These are phyloP conservation scores for Agrilus cyanescens DNA, from an alignment of 2,888 invertebrate genomes.

Conservation along the genomic window DNA sequence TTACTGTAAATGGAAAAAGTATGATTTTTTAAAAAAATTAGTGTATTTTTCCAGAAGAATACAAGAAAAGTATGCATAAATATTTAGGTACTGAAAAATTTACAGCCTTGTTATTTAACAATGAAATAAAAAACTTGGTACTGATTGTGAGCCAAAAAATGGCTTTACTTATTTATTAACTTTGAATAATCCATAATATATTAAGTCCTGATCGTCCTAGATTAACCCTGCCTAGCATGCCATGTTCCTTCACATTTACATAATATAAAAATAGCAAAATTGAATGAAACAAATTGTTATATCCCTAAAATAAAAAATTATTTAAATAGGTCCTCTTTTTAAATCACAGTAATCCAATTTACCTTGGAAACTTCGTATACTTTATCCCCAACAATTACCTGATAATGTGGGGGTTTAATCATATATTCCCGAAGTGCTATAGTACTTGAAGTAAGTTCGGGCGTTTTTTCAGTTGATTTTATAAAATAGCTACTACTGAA, in stretches of 20 bases:
- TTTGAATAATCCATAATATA: constrained; percentile 66
- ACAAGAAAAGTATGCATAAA: too few relatives aligned
- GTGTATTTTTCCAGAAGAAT: too few relatives aligned
- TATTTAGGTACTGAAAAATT: too few relatives aligned
- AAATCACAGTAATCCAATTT: constrained; percentile 26
- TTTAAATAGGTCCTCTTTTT: not conserved
- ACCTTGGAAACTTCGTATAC: constrained; percentile 56
- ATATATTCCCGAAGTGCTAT: constrained; percentile 51
- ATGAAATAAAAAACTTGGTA: too few relatives aligned
- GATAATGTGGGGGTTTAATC: constrained; percentile 60
- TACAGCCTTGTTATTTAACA: too few relatives aligned
- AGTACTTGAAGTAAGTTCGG: constrained; percentile 36
- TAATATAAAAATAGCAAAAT: constrained; percentile 70
- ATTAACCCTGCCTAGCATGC: constrained; percentile 66
- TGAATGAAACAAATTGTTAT: constrained; percentile 81
- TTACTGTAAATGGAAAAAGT: too few relatives aligned
- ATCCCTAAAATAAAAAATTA: constrained; percentile 45
- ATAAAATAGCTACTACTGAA: constrained; percentile 45
- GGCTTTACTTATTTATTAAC: not conserved
- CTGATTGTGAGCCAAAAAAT: too few relatives aligned
- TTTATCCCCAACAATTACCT: constrained; percentile 53
- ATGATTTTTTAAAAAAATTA: too few relatives aligned
- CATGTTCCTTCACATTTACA: constrained; percentile 59
- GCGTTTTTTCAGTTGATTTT: constrained; percentile 37
- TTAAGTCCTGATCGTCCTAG: constrained; percentile 72